Evolutionary conservation across 2,113 vertebrate species (phyloP), one percentile per base, ranked within the genome.

Genomic region (Calyptomena viridis): DNA sequence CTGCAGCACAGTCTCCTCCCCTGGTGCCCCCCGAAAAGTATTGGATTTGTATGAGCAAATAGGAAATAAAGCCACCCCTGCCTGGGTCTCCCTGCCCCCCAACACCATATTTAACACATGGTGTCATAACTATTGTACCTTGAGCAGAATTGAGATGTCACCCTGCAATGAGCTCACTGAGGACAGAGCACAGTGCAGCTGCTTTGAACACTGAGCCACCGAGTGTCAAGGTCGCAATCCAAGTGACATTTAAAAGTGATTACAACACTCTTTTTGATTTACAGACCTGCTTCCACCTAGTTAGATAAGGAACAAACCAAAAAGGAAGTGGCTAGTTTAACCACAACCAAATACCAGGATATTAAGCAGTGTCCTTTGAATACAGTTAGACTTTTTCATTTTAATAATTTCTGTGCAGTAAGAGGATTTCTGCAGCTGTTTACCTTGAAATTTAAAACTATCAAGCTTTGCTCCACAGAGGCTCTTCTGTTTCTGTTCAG

Each of bases 381-480:
- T 73, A 40, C 37, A 40, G 82, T 3, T 46, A 44, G 28, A 58
- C 19, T 64, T 90, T 78, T 69, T 78, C 17, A 83, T 84, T 96
- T 93, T 67, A 63, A 35, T 86, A 47, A 90, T 85, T 85, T 77
- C 69, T 53, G 47, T 37, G 40, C 75, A 76, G 37, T 86, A 93
- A 94, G 82, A 85, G 58, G 46, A 93, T 89, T 95, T 95, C 81
- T 73, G 47, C 60, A 91, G 56, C 76, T 95, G 52, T 92, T 92
- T 92, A 78, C 85, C 55, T 80, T 84, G 69, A 90, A 71, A 93
- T 52, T 62, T 55, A 27, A 87, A 97, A 67, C 46, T 30, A 17
- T 40, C 79, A 69, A 53, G 31, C 59, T 88, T 87, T 87, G 25
- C 63, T 80, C 55, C 50, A 31, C 2, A 42, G 56, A 67, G 20